Base-by-base conservation (phyloP, 2,888 invertebrate species). In the Catonia carolina region DNA sequence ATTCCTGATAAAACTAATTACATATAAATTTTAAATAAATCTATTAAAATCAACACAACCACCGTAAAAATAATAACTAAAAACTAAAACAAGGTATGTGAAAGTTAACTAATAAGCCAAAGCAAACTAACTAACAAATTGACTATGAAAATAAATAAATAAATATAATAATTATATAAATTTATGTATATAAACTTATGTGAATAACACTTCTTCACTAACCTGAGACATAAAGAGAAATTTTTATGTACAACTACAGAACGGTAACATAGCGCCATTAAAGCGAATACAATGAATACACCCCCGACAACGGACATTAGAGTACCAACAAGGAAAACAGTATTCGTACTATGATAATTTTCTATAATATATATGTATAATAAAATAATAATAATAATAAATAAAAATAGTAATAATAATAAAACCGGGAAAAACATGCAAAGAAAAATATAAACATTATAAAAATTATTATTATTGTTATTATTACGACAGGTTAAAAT, bases 231-330 rank as follows among this genome's bases (percentile, higher is more conserved):
- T 85, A 90, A 89, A 87, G 89, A 90, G 89, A 90, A 89, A 89
- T 90, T 91, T 89, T 89, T 90, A 89, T 92, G 90, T 86, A 92
- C 91, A 88, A 91, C 91, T 85, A 91, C 91, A 90, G 91, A 92
- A 91, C 93, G 91, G 90, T 94, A 94, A 89, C 94, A 94, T 84
- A 94, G 89, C 83, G 94, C 94, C 89, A 94, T 89, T 84, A 92
- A 87, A 82, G 94, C 92, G 86, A 94, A 94, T 83, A 92, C 85
- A 83, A 94, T 86, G 87, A 94, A 94, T 84, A 94, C 94, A 84
- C 93, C 92, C 86, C 93, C 94, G 85, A 94, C 93, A 84, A 93
- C 92, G 83, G 92, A 92, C 86, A 94, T 93, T 84, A 94, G 90
- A 81, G 91, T 89, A 83, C 86, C 89, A 80, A 94, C 94, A 84